Evolutionary conservation across 2,888 invertebrate genomes (phyloP).

Genomic region (Gibbula magus): DNA sequence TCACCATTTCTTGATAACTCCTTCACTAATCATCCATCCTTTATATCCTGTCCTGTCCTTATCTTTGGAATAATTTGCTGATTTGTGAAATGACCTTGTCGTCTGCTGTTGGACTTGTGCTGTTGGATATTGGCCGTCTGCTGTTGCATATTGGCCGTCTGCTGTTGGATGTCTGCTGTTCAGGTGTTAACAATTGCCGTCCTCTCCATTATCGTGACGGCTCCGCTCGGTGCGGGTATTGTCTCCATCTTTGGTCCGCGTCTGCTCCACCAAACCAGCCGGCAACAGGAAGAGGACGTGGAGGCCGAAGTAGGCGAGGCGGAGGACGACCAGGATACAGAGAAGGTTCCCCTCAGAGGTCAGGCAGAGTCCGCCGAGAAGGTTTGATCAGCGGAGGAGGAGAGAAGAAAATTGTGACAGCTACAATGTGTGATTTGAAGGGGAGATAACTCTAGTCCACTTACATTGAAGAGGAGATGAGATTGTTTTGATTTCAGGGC

Average conservation of each 20-base stretch:
- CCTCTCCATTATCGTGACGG: conserved; percentile 71
- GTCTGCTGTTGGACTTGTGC: conserved; percentile 54
- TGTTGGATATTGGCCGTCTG: conserved; percentile 67
- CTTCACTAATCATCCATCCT: too few species aligned
- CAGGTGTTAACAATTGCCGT: conserved; percentile 72
- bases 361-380: not conserved
- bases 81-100: too few species aligned
- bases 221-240: conserved; percentile 69
- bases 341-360: too few species aligned
- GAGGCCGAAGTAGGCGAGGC: not conserved
- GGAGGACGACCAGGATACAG: too few species aligned
- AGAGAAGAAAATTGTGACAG: too few species aligned
- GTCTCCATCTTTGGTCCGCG: conserved; percentile 66
- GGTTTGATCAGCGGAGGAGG: not conserved
- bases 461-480: too few species aligned
- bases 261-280: conserved; percentile 41
- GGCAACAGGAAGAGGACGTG: not conserved
- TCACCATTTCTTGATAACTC: too few species aligned
- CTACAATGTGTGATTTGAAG: too few species aligned
- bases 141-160: conserved; percentile 68
- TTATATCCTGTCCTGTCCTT: too few species aligned
- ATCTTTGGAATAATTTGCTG: too few species aligned
- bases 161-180: not conserved
- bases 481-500: too few species aligned
- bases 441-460: too few species aligned